Base-by-base conservation (phyloP, 92 coral and sea anemone species). In the Muricea muricata region DNA sequence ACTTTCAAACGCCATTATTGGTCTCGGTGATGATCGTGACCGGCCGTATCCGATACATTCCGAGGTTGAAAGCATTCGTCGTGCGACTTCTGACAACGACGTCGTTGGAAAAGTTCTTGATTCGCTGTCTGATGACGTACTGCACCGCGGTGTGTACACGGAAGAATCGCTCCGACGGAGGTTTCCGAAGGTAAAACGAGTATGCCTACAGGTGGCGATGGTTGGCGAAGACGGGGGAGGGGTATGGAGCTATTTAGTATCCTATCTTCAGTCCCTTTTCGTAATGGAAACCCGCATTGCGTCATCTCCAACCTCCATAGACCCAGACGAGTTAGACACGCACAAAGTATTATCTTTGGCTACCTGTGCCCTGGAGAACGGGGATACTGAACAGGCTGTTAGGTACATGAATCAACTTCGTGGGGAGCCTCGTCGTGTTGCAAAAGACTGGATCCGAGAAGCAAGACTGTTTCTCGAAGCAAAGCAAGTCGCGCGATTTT, bases 301-400 rank as follows among this genome's bases (percentile, higher is more conserved):
- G 10, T 90, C 87, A 63, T 92, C 94, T 31, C 98, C 93, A 1
- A 93, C 91, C 81, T 85, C 86, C 23, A 89, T 96, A 32, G 99
- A 96, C 81, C 29, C 90, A 13, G 97, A 93, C 29, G 89, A 89
- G 45, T 32, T 87, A 23, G 97, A 96, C 87, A 93, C 98, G 79
- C 90, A 90, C 85, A 94, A 89, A 74, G 87, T 96, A 28, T 87
- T 96, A 17, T 90, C 99, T 30, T 94, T 97, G 39, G 99, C 99
- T 12, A 92, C 93, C 77, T 89, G 86, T 81, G 94, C 94, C 87
- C 73, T 96, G 30, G 93, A 90, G 50, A 76, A 65, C n/a, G 99
- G 98, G 20, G 98, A 93, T 88, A 89, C 94, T 84, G 99, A 96
- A 78, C 92, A 92, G 84, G 97, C 97, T 10, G 93, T 97, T 25